Base-by-base conservation (phyloP, 2,113 vertebrate species). In the Hylia prasina region DNA sequence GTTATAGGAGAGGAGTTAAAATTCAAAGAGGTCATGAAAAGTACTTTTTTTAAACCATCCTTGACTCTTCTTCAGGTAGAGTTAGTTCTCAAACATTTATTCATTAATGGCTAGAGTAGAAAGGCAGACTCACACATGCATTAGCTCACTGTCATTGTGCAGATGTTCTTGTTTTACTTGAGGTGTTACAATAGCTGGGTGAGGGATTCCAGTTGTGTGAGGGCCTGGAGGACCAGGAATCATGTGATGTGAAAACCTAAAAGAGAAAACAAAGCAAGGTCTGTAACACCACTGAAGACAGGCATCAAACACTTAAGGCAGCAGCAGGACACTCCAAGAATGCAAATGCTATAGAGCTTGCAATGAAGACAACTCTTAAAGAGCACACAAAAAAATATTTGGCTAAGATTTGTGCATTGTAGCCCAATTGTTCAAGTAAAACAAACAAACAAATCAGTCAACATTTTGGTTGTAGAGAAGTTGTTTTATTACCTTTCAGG, bases 171-270 rank as follows among this genome's bases (percentile, higher is more conserved):
- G 99, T 96, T 99, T 99, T 97, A 99, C 99, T 98, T 99, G 99
- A 97, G 99, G 99, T 83, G 99, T 99, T 97, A 99, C 99, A 87
- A 99, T 99, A 92, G 99, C 99, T 44, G 99, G 99, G 91, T 99
- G 99, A 97, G 99, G 99, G 97, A 99, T 99, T 98, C 99, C 99
- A 95, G 99, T 99, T 97, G 99, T 98, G 87, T 99, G 99, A 88
- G 99, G 99, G 79, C 99, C 99, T 19, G 98, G 99, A 96, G 99
- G 99, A 90, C 99, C 99, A 70, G 99, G 99, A 91, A 99, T 99
- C 99, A 99, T 99, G 96, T 99, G 99, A 98, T 99, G 99, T 19
- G 99, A 99, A 97, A 99, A 99, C 99, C 99, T 99, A 64, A 14
- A 83, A 93, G 53, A 95, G 71, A 97, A 94, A 87, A 93, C 64